A percentile compares a stretch with the other conserved stretches of the same genome.
Conservation (phyloP, 2,797 vertebrate species). For the Gobio occitaniae region DNA sequence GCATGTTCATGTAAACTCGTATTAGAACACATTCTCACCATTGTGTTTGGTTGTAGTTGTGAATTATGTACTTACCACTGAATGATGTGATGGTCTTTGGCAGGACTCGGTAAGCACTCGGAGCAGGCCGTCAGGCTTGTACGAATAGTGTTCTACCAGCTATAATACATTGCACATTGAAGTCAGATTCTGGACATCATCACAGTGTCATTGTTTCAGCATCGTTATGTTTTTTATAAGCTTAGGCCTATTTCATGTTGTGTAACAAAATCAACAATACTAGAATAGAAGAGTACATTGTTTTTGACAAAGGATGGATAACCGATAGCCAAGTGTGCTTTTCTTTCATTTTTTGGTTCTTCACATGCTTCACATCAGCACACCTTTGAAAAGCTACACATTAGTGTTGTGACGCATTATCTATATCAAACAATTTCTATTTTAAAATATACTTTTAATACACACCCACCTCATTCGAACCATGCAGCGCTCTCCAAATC, state of each 20-base stretch:
- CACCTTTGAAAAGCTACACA: not conserved
- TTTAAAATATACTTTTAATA: not conserved
- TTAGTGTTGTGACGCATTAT: not conserved
- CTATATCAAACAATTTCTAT: not conserved
- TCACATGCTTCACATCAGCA: not conserved
- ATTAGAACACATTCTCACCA: not conserved
- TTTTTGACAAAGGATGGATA: too few species aligned
- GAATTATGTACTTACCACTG: not conserved
- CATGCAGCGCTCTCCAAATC: not conserved
- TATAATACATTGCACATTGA: slow-evolving; percentile 63
- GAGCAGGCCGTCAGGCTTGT: slow-evolving; percentile 93
- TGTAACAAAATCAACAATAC: too few species aligned
- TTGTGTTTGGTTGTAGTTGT: not conserved
- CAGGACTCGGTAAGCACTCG: slow-evolving; percentile 89
- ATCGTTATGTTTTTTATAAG: not conserved
- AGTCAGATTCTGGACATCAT: slow-evolving; percentile 1
- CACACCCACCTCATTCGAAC: slow-evolving; percentile 1
- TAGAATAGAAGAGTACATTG: not conserved
- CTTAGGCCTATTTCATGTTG: not conserved
- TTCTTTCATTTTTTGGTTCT: not conserved
- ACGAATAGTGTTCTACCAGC: slow-evolving; percentile 97
- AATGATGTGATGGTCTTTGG: slow-evolving; percentile 63
- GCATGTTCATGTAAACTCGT: slow-evolving; percentile 8
- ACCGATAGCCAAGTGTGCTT: not conserved
- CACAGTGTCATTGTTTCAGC: not conserved